Base-by-base conservation (phyloP, 2,888 invertebrate species). In the Petrolisthes cinctipes region DNA sequence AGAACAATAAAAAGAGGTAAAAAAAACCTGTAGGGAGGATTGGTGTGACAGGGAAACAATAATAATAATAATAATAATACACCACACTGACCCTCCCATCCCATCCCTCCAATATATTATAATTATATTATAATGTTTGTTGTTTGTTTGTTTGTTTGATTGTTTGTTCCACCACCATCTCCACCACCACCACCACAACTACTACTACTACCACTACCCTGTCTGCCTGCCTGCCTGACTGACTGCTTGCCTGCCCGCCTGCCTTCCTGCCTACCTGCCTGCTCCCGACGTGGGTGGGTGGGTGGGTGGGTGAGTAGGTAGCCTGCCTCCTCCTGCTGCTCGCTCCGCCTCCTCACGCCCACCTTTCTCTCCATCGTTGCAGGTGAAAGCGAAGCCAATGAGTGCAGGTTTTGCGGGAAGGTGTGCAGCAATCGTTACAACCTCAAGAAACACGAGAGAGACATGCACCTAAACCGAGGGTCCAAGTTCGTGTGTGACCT, bases 341-440 rank as follows among this genome's bases (percentile, higher is more conserved):
- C 86, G 85, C 85, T 83, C 86, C 86, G 89, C 83, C 79, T 86
- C 85, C 82, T 68, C 53, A n/a, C 81, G 37, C 57, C 81, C 57
- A 14, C 61, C 9, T n/a, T 56, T 61, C 81, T 57, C 57, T 61
- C 82, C 53, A 61, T 61, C 61, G 61, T 61, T 61, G 89, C 89
- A 89, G 89, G 89, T 86, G 86, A 86, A 73, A 83, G 86, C 82
- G 89, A 89, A 82, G 86, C 88, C 81, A 86, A 88, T 83, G 90
- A 75, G 85, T 90, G 90, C 89, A 86, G 88, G 86, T 90, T 86
- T 86, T 90, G 90, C 86, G 86, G 88, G 78, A 90, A 90, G 85
- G 71, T 86, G 68, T 90, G 90, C 90, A 90, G 90, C 90, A 90
- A 88, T 85, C 90, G 90, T 54, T 90, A 89, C 85, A 90, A 90